phyloP scores from a whole-genome alignment of 1,140 invertebrate genomes.

The Penaeus japonicus region DNA sequence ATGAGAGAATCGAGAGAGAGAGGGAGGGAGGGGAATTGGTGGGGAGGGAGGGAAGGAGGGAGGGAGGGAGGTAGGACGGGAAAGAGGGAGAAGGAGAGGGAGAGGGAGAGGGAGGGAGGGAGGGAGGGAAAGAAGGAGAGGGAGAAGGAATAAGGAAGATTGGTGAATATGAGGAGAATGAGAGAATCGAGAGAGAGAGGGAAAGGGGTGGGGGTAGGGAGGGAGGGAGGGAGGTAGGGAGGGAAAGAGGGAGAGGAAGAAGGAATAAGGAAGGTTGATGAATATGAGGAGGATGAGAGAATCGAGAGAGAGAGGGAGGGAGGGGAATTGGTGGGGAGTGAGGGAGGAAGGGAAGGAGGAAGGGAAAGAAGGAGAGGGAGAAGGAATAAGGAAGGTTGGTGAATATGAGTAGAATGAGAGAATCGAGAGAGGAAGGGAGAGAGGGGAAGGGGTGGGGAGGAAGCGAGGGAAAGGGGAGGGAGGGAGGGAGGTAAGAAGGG shows the following conservation, averaged over 20 bases:
- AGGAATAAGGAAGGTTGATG: too few relatives aligned
- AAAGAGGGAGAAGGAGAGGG: neutral
- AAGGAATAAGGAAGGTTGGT: neutral
- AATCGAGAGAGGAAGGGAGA: neutral
- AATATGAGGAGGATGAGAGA: too few relatives aligned
- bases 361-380: too few relatives aligned
- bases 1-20: neutral
- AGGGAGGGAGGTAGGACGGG: too few relatives aligned
- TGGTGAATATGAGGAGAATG: neutral
- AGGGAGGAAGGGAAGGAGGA: too few relatives aligned
- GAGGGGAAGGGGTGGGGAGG: neutral
- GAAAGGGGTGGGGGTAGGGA: neutral
- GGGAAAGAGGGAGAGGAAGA: too few relatives aligned
- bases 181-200: neutral
- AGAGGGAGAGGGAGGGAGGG: neutral
- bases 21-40: neutral
- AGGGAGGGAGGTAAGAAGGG: too few relatives aligned
- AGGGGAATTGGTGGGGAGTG: too few relatives aligned
- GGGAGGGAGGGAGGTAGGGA: too few relatives aligned
- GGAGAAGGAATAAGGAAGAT: neutral
- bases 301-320: too few relatives aligned
- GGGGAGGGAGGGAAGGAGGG: neutral
- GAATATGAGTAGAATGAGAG: neutral
- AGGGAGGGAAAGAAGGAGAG: neutral
- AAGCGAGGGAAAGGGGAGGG: too few relatives aligned